Base-by-base conservation (phyloP, 1,140 invertebrate genomes). In the Zaprionus ghesquierei region DNA sequence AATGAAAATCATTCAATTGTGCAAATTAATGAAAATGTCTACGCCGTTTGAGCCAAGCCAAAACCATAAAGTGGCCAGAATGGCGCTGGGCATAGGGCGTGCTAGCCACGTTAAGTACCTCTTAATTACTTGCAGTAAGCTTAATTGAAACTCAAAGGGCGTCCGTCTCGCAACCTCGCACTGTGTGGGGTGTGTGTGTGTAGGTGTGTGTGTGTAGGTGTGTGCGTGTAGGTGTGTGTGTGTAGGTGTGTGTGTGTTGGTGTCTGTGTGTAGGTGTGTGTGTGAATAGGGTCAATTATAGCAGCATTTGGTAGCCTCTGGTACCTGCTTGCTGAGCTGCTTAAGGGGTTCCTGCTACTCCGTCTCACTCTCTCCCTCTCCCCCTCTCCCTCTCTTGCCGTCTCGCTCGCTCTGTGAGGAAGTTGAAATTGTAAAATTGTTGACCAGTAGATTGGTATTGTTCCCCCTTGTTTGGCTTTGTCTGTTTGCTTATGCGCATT, bases 1-100 rank as follows among this genome's bases (percentile, higher is more conserved):
- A 85, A 85, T 85, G 78, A 78, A 85, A 85, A 81, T 76, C 78
- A 85, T 85, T 85, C 78, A 87, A 86, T 85, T 85, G 82, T 65
- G 66, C 81, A 85, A 85, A 85, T 86, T 77, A 85, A 80, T 85
- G 77, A 65, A 73, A 81, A 85, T 69, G 75, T 86, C 70, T 56
- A 59, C 66, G 54, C 72, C 50, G 69, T 66, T 80, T 71, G 53
- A 60, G 27, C 49, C 56, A 20, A 22, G 25, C 25, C 59, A 27
- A 51, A 68, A 56, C 64, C 70, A 69, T 69, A 62, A 73, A 73
- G 58, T 58, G 50, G 64, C 65, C 64, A 49, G 49, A 27, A 20
- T 10, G 31, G 23, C 5, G 13, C 18, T 18, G 31, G 25, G 25
- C 18, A 25, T 10, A 27, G 49, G 69, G 63, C 63, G 62, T 59